Base-by-base conservation (phyloP, 37 sponge, comb jelly and placozoan species). In the Petrosia ficiformis region DNA sequence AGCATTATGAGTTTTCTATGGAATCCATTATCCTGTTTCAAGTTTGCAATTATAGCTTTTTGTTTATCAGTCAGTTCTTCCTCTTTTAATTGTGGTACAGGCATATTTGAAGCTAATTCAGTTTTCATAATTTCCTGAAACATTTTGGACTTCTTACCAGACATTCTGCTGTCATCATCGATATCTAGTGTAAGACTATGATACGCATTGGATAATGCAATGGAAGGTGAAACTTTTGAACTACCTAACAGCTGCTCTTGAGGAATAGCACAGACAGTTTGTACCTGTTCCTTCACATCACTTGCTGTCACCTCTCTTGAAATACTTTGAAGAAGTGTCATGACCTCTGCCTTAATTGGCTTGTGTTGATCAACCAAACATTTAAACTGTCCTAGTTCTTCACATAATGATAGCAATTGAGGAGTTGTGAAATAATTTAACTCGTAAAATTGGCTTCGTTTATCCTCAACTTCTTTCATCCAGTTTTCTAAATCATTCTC, bases 401-500 rank as follows among this genome's bases (percentile, higher is more conserved):
- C 67, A 31, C 84, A 36, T 19, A 89, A 74, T 2, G 34, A 42
- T 14, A 83, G 65, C 8, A 89, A 72, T 75, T 89, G 89, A 6
- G 10, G 77, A 29, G 84, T 77, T 11, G 89, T 89, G 59, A 54
- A 89, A 75, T 89, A 89, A 41, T 89, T 89, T 33, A 89, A 22
- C 36, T 70, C 71, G 71, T 89, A 83, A 54, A 56, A 80, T 16
- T 80, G 33, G 0, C 35, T 32, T 6, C 89, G 68, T 2, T 58
- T 28, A 14, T 71, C 39, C 2, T 68, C 30, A 4, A 89, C 67
- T 8, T 69, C 33, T 25, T 68, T 34, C 38, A 52, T 43, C 84
- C 80, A 89, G 33, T 66, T 42, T 2, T 70, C 35, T 38, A 89
- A 70, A 14, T 79, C 72, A 3, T 69, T 29, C 57, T 78, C 80